Percentiles rank a stretch among this genome's conserved stretches.
Evolutionary conservation across 2,888 invertebrate genomes (phyloP).

Genomic region (Autographa pulchrina): DNA sequence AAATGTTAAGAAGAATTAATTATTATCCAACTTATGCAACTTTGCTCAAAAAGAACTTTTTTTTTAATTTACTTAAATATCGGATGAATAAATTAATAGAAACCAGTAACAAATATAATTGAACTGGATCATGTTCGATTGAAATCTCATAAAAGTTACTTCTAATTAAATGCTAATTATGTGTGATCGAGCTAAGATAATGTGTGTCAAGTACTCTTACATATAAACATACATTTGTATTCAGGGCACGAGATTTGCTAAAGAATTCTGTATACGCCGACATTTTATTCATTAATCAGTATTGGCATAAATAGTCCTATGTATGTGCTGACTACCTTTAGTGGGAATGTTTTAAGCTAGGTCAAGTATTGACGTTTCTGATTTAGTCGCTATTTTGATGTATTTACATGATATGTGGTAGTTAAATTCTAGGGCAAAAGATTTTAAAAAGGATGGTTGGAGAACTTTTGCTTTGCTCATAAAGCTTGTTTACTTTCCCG

Average conservation of each 20-base stretch:
- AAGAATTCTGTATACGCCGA: slow-evolving; percentile 27
- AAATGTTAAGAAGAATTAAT: not conserved
- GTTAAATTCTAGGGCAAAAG: not conserved
- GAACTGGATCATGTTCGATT: not conserved
- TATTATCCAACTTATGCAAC: not conserved
- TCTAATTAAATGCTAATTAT: not conserved
- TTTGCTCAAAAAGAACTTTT: not conserved
- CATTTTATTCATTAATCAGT: slow-evolving; percentile 23
- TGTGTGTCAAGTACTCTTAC: not conserved
- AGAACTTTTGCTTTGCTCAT: not conserved
- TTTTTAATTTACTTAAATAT: no score
- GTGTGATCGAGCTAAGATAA: not conserved
- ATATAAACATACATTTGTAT: slow-evolving; percentile 1
- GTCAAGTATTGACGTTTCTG: slow-evolving; percentile 18
- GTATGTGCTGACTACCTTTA: slow-evolving; percentile 26
- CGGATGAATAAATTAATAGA: no score
- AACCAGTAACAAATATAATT: no score
- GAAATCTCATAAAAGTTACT: not conserved
- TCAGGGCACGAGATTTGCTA: not conserved
- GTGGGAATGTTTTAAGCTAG: slow-evolving; percentile 23
- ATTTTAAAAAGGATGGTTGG: not conserved
- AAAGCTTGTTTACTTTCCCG: not conserved
- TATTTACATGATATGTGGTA: slow-evolving; percentile 1
- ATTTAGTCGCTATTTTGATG: slow-evolving; percentile 30
- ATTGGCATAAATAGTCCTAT: slow-evolving; percentile 34